Evolutionary conservation across 2,113 vertebrate genomes (phyloP), one percentile per base, ranked within the genome.

Genomic region (Coptodon rendalli): DNA sequence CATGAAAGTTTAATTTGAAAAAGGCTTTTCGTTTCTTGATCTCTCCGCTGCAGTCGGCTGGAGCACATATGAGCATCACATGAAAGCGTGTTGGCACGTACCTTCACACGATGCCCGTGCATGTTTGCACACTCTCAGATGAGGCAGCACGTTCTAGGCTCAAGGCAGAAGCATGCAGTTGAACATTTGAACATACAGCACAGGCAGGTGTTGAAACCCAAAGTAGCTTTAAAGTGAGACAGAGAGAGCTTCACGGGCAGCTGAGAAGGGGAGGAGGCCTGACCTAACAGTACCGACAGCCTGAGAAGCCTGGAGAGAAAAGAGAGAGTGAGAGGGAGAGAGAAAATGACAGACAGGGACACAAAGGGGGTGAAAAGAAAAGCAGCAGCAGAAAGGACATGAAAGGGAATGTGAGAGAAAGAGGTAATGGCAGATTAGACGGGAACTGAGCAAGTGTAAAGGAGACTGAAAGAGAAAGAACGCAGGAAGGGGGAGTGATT

Each of bases 331-430:
- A 56, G 83, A 57, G 61, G 53, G 59, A 50, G 45, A 79, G 54
- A 22, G 86, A 83, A 80, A 80, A 27, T 84, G 93, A 93, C 84
- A 82, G 88, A 93, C 89, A 7, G 71, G 80, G 80, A 88, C 89
- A 94, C 91, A 95, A 94, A 92, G 85, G 83, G 43, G 56, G 79
- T 17, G 84, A 85, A 83, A 93, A 92, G 89, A 94, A 88, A 94
- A 87, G 92, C 87, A 66, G 80, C 45, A 54, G 81, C 89, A 85
- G 87, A 93, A 93, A 87, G 82, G 54, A 88, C 89, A 93, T 94
- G 84, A 95, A 96, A 92, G 94, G 85, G 89, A 89, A 88, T 90
- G 82, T 76, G 82, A 83, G 85, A 94, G 87, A 93, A 95, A 92
- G 89, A 92, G 88, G 81, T 91, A 91, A 91, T 83, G 94, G 94